Base-by-base conservation (phyloP, 2,113 vertebrate species). In the Tinamus guttatus region DNA sequence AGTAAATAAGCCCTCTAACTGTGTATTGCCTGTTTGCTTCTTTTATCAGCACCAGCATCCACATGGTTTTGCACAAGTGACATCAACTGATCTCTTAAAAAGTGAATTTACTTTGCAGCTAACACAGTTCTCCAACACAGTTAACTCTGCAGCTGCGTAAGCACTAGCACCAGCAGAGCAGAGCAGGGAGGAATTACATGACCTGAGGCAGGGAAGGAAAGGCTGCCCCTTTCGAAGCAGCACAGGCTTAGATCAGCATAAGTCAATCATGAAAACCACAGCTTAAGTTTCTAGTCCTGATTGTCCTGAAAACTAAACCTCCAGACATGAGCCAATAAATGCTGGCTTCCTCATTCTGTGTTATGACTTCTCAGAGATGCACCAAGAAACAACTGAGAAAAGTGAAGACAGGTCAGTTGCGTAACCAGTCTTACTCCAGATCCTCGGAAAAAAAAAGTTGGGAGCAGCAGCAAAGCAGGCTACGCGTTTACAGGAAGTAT, bases 291-390 rank as follows among this genome's bases (percentile, higher is more conserved):
- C 76, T 28, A 10, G 58, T 54, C 63, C 71, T 13, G 5, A 49
- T 3, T 32, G 43, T 30, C 75, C 38, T 20, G 38, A 64, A 16
- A 52, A 56, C 34, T 34, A 41, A 58, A 58, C 27, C 75, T 49
- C 54, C 40, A 21, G n/a, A 41, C 56, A 49, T 0, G 1, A 80
- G 56, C 24, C 0, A 1, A 15, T 7, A 22, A 76, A 75, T 1
- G 6, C 58, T 20, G 58, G 41, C 51, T 82, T 90, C 65, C 64
- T 65, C 40, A 60, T 49, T 60, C 16, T 22, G 30, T 9, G n/a
- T 74, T 56, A 43, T 2, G 4, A 38, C 77, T 90, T 43, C 83
- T 56, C 56, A 9, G 28, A 78, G 38, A 51, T 58, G 38, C 60
- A 68, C 28, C 28, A 49, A 75, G 82, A 74, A 67, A 51, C 40